Base-by-base conservation (phyloP, 2,113 vertebrate genomes). In the Hipposideros armiger region DNA sequence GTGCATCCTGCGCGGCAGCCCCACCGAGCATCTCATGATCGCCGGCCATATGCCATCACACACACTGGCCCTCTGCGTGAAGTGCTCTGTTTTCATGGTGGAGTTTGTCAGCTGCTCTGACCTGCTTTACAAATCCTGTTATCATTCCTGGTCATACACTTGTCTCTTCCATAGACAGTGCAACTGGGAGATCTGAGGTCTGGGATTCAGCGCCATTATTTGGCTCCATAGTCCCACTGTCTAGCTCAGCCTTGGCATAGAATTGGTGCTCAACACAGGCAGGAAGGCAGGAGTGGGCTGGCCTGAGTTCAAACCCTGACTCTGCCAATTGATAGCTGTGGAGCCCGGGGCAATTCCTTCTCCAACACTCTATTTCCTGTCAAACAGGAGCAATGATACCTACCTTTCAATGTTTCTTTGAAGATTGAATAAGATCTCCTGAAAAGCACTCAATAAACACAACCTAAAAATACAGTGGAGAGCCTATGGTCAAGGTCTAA, bases 271-370 rank as follows among this genome's bases (percentile, higher is more conserved):
- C 58, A 67, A 52, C 70, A 90, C 47, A 81, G 85, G 45, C 16
- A 0, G 36, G 20, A 78, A 96, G 47, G 67, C 66, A 69, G 82
- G 45, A 85, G 30, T n/a, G 15, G 4, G 56, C 47, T 94, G 70
- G 45, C 83, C 54, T 36, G 28, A 64, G 19, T 86, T 91, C 67
- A 91, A 22, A 82, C 88, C 62, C 73, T 87, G 81, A 19, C 24
- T 96, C 85, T 96, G 95, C 92, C 92, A 91, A 90, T 91, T 67
- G 66, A 67, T 94, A 97, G 90, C 73, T 94, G 11, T 80, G 90
- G 90, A 95, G 94, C 20, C 91, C 58, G 64, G 24, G 22, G 70
- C 40, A 64, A 83, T 97, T 95, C 76, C 54, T 95, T 95, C 83
- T 81, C 95, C 93, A 94, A 24, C 30, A 73, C 85, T 92, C 70